A percentile compares a stretch with the other conserved stretches of the same genome.
These are phyloP conservation scores for Acanthis flammea DNA, from an alignment of 2,797 vertebrate species.

Conservation along the genomic window DNA sequence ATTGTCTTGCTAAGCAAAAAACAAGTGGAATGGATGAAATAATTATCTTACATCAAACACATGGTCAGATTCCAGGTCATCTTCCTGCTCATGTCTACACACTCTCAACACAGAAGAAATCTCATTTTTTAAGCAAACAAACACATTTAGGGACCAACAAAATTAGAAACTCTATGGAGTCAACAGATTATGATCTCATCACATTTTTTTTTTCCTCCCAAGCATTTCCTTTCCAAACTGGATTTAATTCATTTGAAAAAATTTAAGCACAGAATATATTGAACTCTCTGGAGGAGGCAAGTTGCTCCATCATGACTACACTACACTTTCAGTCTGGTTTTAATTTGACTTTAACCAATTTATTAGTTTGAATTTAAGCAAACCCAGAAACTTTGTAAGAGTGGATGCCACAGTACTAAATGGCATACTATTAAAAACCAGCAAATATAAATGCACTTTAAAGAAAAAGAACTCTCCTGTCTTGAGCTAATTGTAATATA, in stretches of 20 bases:
- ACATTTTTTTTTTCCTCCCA: neutral
- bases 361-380: neutral
- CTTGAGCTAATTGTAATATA: neutral
- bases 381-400: neutral
- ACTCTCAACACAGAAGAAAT: neutral
- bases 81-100: neutral
- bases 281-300: neutral
- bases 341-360: neutral
- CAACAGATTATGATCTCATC: neutral
- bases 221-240: neutral
- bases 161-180: neutral
- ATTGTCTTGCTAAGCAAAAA: neutral
- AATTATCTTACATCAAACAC: neutral
- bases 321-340: neutral
- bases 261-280: neutral
- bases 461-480: neutral
- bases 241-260: neutral
- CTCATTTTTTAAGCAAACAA: neutral
- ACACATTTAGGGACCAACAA: neutral
- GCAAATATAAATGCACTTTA: neutral
- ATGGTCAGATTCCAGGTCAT: neutral
- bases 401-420: neutral
- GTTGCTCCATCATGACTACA: neutral
- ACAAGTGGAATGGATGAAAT: neutral
- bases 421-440: neutral